A percentile compares a stretch with the other conserved stretches of the same genome.
Evolutionary conservation across 2,113 vertebrate genomes (phyloP).

Genomic region (Tricholaema leucomelas): DNA sequence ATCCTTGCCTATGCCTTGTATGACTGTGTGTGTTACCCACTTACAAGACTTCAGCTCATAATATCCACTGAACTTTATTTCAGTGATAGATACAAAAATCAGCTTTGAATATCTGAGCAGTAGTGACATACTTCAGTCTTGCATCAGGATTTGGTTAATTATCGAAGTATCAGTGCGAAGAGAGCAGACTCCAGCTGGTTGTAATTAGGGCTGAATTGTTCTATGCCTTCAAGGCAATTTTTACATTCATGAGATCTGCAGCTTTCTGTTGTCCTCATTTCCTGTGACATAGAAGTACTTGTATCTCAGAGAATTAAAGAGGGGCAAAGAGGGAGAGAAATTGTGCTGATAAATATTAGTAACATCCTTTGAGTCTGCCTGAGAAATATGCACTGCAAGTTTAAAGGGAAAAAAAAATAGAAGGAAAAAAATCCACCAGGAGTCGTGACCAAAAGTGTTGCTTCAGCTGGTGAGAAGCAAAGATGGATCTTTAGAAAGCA

Average conservation of each 20-base stretch:
- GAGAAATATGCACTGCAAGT: neutral
- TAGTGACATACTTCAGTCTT: conserved; percentile 18
- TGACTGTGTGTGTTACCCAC: neutral
- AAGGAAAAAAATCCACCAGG: neutral
- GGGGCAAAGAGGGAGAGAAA: neutral
- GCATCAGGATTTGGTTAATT: conserved; percentile 56
- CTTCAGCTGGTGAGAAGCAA: conserved; percentile 21
- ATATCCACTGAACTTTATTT: neutral
- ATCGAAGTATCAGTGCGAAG: conserved; percentile 33
- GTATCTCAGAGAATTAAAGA: conserved; percentile 35
- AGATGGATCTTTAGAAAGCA: conserved; percentile 5
- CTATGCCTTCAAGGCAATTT: conserved; percentile 49
- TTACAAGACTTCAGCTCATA: neutral
- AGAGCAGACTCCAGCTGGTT: conserved; percentile 53
- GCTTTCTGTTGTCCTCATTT: conserved; percentile 63
- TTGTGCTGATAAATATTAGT: neutral
- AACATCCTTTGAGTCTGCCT: conserved; percentile 1
- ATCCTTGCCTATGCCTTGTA: neutral
- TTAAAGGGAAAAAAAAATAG: neutral
- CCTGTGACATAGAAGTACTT: conserved; percentile 51
- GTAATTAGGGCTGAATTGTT: conserved; percentile 67
- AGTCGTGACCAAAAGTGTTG: neutral
- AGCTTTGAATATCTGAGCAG: conserved; percentile 3
- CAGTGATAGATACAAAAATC: conserved; percentile 4
- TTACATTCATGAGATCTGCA: conserved; percentile 52